Base-by-base conservation (phyloP, 1,140 invertebrate genomes). In the Bradynema listronoti region DNA sequence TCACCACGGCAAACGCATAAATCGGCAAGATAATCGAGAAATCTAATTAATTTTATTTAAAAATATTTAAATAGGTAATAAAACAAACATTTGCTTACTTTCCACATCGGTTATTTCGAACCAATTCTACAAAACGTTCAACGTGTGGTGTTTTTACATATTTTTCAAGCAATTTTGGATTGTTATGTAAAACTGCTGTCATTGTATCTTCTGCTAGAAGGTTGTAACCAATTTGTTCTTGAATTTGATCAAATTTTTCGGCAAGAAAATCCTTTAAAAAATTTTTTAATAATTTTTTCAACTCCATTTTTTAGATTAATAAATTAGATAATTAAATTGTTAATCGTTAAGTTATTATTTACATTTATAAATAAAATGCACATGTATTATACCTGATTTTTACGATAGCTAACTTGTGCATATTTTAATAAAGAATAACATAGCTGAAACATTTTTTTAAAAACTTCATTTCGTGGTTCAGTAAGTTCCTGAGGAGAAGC, bases 191-290 rank as follows among this genome's bases (percentile, higher is more conserved):
- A 32, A 99, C 81, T 0, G 93, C 94, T 0, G 95, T 99, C 59
- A 99, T 98, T 9, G 94, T 98, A 79, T 98, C 95, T 80, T 99
- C 94, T 0, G 95, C 95, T 7, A 98, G 78, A 33, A 99, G 92
- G 80, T 98, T 94, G 78, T 95, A 96, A 29, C 95, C 95, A 65
- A 99, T 98, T 84, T 99, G 95, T 78, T 95, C 94, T 83, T 99
- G 95, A 91, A 99, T 99, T 71, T 98, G 93, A 30, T 90, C 90
- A 81, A 99, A 97, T 80, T 96, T 88, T 79, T 96, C 95, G 5
- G 95, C 94, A 61, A 99, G 94, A 77, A 96, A 92, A 84, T 98
- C 95, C 87, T 91, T 43, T 30, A 50, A 3, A 19, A 3, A 24
- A 3, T 22, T 22, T 39, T 11, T 39, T 11, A 39, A 19, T n/a